Evolutionary conservation across 2,113 vertebrate genomes (phyloP), one percentile per base, ranked within the genome.

Genomic region (Cebus imitator): DNA sequence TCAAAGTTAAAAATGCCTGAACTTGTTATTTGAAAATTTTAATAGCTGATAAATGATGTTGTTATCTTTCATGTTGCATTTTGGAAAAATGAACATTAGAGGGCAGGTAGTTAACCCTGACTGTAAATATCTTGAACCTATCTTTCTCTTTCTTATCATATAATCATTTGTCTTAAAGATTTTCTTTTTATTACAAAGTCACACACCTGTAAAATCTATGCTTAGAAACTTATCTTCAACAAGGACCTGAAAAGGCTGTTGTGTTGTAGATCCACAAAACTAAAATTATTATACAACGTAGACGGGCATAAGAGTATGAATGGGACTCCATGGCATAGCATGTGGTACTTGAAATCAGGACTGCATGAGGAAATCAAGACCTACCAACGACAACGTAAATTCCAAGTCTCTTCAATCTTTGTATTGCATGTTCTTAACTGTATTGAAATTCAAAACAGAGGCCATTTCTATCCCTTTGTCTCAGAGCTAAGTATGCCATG

Each of bases 361-460:
- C 6, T 32, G 10, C 23, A n/a, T 52, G 27, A 40, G 48, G 70
- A 64, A 66, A 76, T 23, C 0, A 16, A 84, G 14, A 58, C 20
- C 5, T 43, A 14, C 5, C 3, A 0, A 0, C n/a, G 35, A 50
- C 35, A 37, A 3, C 25, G 3, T 8, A 5, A 17, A 72, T 55
- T 18, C 17, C n/a, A 21, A 40, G 40, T 43, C 64, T 43, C n/a
- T 30, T 57, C 43, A 3, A 0, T 37, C 55, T 75, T 78, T 21
- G 3, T 20, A 37, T 23, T 6, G 6, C 32, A 30, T 23, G 57
- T 17, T 2, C 52, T 88, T 70, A 25, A 45, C 61, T 48, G 2
- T 4, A 27, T 7, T 52, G 72, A 76, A 64, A 87, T 90, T 45
- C 43, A 72, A 43, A 83, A 43, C 35, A 27, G 87, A 78, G 9